A percentile compares a stretch with the other conserved stretches of the same genome.
Conservation (phyloP, 2,797 vertebrate genomes). For the Ctenopoma kingsleyae region DNA sequence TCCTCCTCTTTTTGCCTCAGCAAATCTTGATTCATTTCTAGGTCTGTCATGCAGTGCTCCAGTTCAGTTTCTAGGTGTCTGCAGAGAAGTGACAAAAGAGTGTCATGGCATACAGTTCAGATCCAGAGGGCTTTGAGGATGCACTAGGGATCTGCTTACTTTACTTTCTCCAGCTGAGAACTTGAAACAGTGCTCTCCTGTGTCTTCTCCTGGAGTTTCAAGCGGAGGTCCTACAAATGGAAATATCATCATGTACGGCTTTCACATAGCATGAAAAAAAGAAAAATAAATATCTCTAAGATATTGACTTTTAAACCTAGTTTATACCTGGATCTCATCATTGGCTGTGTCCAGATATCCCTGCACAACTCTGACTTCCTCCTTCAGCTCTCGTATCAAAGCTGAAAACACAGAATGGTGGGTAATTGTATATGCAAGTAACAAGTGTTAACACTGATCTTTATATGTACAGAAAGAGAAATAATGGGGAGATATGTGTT, state of each 20-base stretch:
- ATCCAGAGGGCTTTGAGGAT: neutral
- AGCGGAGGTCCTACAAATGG: slow-evolving; percentile 77
- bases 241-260: neutral
- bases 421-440: neutral
- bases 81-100: slow-evolving; percentile 40
- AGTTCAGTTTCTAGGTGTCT: slow-evolving; percentile 84
- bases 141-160: slow-evolving; percentile 61
- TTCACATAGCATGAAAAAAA: neutral
- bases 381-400: slow-evolving; percentile 79
- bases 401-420: slow-evolving; percentile 59
- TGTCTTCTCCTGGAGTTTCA: slow-evolving; percentile 69
- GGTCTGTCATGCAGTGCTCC: slow-evolving; percentile 59
- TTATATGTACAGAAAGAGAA: neutral
- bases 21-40: slow-evolving; percentile 53
- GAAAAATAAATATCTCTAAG: neutral
- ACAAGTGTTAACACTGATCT: neutral
- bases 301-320: neutral
- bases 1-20: slow-evolving; percentile 77
- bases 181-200: slow-evolving; percentile 43
- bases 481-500: neutral
- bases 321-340: slow-evolving; percentile 86
- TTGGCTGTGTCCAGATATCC: slow-evolving; percentile 84
- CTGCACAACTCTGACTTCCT: slow-evolving; percentile 80
- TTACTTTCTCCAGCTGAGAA: slow-evolving; percentile 64
- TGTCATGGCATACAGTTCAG: neutral